phyloP scores from a whole-genome alignment of 2,797 vertebrate genomes.

The Xenopus petersii region DNA sequence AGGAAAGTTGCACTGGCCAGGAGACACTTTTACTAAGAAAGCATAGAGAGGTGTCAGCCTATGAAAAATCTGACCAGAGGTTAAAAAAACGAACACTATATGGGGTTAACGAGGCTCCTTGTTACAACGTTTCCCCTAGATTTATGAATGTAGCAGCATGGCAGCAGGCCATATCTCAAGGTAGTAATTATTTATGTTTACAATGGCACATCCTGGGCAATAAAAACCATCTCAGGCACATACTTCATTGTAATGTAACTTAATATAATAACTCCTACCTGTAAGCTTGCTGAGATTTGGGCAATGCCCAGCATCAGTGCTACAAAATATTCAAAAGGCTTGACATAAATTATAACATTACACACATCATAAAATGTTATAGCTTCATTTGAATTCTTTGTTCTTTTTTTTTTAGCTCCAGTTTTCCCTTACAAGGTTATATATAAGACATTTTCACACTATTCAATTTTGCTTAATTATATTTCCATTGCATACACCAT shows the following conservation, averaged over 20 bases:
- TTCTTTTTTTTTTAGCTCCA: constrained; percentile 65
- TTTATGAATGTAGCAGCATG: too few relatives aligned
- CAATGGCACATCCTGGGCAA: constrained; percentile 58
- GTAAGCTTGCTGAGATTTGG: constrained; percentile 51
- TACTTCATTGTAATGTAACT: constrained; percentile 61
- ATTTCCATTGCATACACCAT: not conserved
- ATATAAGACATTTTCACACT: constrained; percentile 29
- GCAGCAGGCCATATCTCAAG: constrained; percentile 2
- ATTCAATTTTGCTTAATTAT: not conserved
- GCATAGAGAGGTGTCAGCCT: too few relatives aligned
- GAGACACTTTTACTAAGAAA: too few relatives aligned
- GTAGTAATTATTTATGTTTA: constrained; percentile 65
- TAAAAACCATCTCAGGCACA: constrained; percentile 59
- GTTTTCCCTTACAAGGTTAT: constrained; percentile 57
- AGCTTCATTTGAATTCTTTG: constrained; percentile 70
- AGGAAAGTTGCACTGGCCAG: too few relatives aligned
- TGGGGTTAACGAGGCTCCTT: too few relatives aligned
- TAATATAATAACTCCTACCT: constrained; percentile 55
- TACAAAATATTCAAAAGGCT: constrained; percentile 67
- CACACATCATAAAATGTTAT: constrained; percentile 82
- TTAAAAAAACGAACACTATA: too few relatives aligned
- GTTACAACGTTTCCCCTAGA: too few relatives aligned
- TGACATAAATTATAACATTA: constrained; percentile 79
- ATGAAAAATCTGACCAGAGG: too few relatives aligned
- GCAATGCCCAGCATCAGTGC: constrained; percentile 68